Base-by-base conservation (phyloP, 2,113 vertebrate species). In the Mixornis gularis region DNA sequence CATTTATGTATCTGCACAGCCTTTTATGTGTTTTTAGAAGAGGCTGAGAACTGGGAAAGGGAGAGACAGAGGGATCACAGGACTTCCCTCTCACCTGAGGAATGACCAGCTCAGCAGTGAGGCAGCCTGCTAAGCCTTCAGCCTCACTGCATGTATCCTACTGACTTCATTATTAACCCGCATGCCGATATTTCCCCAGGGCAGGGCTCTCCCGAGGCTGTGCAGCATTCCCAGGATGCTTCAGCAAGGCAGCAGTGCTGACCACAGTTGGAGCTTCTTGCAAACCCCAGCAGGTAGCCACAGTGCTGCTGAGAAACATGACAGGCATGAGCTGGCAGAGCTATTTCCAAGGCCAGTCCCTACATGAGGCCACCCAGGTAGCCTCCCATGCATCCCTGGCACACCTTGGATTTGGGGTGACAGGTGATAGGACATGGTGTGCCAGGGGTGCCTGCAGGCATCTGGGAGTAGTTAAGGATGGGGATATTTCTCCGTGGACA, bases 321-420 rank as follows among this genome's bases (percentile, higher is more conserved):
- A 15, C 1, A 1, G 19, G 14, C 13, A 3, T 2, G 44, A 53
- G 22, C 40, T 41, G 17, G 19, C 62, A 52, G 46, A 60, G 29
- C 2, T 34, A 13, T 25, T 79, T 41, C 29, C 59, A 53, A 43
- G 41, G 17, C 11, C 51, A 22, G 10, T 8, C 36, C 22, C 52
- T 44, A 1, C 3, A 17, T 6, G 17, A 19, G 26, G 15, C 24
- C 18, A 40, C 13, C 27, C 44, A 73, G 65, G 51, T 27, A 13
- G 34, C 32, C 49, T 58, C 14, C 1, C 3, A 14, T 0, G 0
- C 32, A 24, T 7, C 7, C 36, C 56, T 21, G 34, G 25, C 70
- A 51, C 15, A 10, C 32, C 56, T 44, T 0, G 0, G 13, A 49
- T 64, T 64, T 49, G 34, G 41, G 29, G 30, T 48, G 36, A 20